Evolutionary conservation across 2,888 invertebrate species (phyloP).

Genomic region (Zygothrica quintamaculata): DNA sequence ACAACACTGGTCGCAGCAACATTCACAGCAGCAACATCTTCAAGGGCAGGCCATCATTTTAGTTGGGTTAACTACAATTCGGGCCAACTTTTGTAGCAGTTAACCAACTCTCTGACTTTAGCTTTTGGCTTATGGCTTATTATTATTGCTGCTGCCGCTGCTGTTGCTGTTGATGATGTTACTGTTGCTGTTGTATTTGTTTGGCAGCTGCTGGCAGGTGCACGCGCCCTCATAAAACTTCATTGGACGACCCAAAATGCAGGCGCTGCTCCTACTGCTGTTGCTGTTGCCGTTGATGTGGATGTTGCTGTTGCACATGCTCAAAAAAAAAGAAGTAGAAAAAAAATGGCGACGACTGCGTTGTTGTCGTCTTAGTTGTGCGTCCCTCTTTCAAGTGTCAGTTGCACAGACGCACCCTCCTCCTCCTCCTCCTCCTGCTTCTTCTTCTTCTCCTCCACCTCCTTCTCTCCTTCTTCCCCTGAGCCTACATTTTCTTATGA

Average conservation of each 20-base stretch:
- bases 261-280: slow-evolving; percentile 39
- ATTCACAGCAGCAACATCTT: slow-evolving; percentile 44
- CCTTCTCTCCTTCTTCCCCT: slow-evolving; percentile 17
- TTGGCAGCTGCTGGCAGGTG: slow-evolving; percentile 72
- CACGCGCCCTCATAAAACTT: slow-evolving; percentile 76
- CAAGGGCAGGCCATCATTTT: slow-evolving; percentile 63
- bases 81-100: slow-evolving; percentile 48
- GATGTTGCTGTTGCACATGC: slow-evolving; percentile 36
- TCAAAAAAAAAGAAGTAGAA: slow-evolving; percentile 13
- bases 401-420: slow-evolving; percentile 51
- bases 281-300: slow-evolving; percentile 13
- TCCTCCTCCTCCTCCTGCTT: slow-evolving; percentile 28
- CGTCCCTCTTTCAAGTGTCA: slow-evolving; percentile 65
- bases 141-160: slow-evolving; percentile 39
- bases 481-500: slow-evolving; percentile 55
- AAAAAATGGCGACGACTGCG: slow-evolving; percentile 64
- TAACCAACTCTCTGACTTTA: slow-evolving; percentile 55
- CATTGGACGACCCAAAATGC: slow-evolving; percentile 50
- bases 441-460: slow-evolving; percentile 16
- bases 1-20: slow-evolving; percentile 22
- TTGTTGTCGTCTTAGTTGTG: slow-evolving; percentile 16
- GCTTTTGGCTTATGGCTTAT: slow-evolving; percentile 77
- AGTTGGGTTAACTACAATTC: slow-evolving; percentile 31
- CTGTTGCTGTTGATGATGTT: slow-evolving; percentile 13
- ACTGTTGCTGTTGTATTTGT: slow-evolving; percentile 12